These are phyloP conservation scores for Hestina assimilis DNA, from an alignment of 1,140 invertebrate species.

Conservation along the genomic window DNA sequence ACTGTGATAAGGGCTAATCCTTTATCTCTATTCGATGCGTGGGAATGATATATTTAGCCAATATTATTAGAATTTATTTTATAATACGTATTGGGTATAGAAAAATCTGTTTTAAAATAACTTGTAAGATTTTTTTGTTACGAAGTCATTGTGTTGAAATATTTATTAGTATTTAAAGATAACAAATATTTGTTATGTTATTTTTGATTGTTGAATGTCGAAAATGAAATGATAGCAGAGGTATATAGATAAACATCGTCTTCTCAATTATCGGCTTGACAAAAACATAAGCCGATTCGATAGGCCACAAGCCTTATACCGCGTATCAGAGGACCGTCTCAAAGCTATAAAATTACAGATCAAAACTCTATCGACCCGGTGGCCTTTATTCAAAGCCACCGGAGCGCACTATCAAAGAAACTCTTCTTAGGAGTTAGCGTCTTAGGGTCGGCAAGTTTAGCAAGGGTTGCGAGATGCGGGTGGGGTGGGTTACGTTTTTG, in stretches of 20 bases:
- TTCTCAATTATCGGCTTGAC: slow-evolving; percentile 28
- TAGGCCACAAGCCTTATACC: slow-evolving; percentile 57
- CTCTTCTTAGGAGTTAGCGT: slow-evolving; percentile 73
- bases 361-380: slow-evolving; percentile 73
- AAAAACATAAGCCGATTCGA: slow-evolving; percentile 59
- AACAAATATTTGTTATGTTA: no score
- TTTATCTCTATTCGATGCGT: slow-evolving; percentile 39
- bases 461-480: slow-evolving; percentile 71
- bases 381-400: slow-evolving; percentile 70
- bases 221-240: slow-evolving; percentile 1
- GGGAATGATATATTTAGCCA: slow-evolving; percentile 18
- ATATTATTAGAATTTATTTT: background rate
- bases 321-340: slow-evolving; percentile 50
- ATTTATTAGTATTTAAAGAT: no score
- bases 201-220: no score
- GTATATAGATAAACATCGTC: slow-evolving; percentile 10
- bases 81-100: no score
- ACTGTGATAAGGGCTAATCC: slow-evolving; percentile 70
- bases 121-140: no score
- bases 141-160: no score
- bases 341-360: slow-evolving; percentile 78
- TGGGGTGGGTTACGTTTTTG: slow-evolving; percentile 61
- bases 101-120: no score
- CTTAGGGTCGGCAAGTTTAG: slow-evolving; percentile 73
- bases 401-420: slow-evolving; percentile 77